Percentiles rank a stretch among this genome's conserved stretches.
These are phyloP conservation scores for Aphodius sticticus DNA, from an alignment of 2,888 invertebrate genomes.

Conservation along the genomic window DNA sequence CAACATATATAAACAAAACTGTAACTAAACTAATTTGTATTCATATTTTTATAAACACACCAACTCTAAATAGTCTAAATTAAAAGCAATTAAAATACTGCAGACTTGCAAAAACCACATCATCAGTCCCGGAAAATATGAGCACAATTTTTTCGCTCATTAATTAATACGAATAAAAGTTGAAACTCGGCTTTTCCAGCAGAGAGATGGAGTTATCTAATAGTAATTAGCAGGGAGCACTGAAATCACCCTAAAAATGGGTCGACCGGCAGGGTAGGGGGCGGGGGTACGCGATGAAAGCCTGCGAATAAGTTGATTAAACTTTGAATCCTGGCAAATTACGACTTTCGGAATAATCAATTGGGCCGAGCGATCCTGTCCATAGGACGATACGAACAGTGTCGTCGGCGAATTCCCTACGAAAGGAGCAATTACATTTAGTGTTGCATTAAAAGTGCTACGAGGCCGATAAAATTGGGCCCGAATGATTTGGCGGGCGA, in stretches of 20 bases:
- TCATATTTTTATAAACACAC: too few relatives aligned
- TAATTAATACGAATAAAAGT: background rate
- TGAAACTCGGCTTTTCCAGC: background rate
- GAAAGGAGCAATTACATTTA: constrained; percentile 33
- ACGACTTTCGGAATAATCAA: constrained; percentile 34
- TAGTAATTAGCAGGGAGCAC: constrained; percentile 27
- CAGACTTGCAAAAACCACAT: too few relatives aligned
- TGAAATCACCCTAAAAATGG: background rate
- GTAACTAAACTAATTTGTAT: too few relatives aligned
- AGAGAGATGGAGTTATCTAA: constrained; percentile 9
- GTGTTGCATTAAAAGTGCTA: constrained; percentile 23
- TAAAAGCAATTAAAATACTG: too few relatives aligned
- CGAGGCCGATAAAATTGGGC: constrained; percentile 29
- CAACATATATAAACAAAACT: too few relatives aligned
- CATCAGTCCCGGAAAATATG: too few relatives aligned
- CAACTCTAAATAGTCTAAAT: too few relatives aligned
- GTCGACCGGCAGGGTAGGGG: constrained; percentile 11
- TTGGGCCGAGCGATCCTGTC: constrained; percentile 10
- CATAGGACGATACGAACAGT: background rate
- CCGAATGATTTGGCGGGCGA: constrained; percentile 31
- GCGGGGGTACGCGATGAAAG: constrained; percentile 39
- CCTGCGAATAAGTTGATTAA: constrained; percentile 45
- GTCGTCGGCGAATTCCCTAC: constrained; percentile 19
- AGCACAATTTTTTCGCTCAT: too few relatives aligned
- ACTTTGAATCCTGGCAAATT: constrained; percentile 40